Percentiles rank a stretch among this genome's conserved stretches.
Conservation (phyloP, 2,888 invertebrate genomes). For the Tenodera sinensis region DNA sequence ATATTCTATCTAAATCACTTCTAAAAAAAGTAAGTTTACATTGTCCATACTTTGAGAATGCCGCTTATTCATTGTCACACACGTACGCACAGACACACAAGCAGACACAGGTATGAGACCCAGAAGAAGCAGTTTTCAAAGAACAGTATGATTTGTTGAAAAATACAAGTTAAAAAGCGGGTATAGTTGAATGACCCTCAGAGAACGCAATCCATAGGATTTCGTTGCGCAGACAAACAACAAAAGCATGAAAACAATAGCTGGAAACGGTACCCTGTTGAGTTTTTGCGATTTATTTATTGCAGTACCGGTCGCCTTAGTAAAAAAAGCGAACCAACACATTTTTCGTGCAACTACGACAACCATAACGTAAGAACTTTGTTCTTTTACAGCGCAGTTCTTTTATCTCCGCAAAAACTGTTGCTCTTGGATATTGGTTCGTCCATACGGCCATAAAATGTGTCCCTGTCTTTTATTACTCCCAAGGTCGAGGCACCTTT, state of each 20-base stretch:
- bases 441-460: neutral
- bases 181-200: neutral
- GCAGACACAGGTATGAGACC: neutral
- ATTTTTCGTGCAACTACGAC: neutral
- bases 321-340: neutral
- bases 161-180: neutral
- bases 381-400: neutral
- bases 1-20: too few relatives aligned
- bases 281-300: neutral
- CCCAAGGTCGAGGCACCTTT: neutral
- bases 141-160: neutral
- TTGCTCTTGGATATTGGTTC: neutral
- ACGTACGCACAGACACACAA: too few relatives aligned
- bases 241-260: neutral
- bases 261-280: neutral
- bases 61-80: too few relatives aligned
- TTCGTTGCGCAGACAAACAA: neutral
- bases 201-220: neutral
- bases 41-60: too few relatives aligned
- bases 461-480: neutral
- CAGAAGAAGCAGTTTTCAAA: neutral
- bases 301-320: neutral
- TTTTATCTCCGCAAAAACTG: neutral
- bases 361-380: neutral
- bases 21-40: too few relatives aligned